These are phyloP conservation scores for Amblyornis subalaris DNA, from an alignment of 2,113 vertebrate species.

Conservation along the genomic window DNA sequence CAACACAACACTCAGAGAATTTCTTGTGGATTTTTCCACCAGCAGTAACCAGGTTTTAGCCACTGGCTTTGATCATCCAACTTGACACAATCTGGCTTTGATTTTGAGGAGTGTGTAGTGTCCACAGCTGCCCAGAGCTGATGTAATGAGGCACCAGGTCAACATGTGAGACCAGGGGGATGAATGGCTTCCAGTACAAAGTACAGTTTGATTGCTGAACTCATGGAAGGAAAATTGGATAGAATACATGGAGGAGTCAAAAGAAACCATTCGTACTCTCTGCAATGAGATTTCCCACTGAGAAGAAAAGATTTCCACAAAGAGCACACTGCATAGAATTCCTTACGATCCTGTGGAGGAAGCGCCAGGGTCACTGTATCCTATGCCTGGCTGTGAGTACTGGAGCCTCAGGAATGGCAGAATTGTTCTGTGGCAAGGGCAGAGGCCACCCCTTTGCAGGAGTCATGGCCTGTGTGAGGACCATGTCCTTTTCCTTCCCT, in stretches of 20 bases:
- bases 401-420: neutral
- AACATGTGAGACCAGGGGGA: neutral
- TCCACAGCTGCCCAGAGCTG: neutral
- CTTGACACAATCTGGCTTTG: neutral
- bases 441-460: neutral
- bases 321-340: neutral
- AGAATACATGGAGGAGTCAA: neutral
- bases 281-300: neutral
- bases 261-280: neutral
- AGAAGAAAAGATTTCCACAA: neutral
- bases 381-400: neutral
- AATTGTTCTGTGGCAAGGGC: neutral
- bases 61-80: neutral
- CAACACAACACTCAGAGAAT: neutral
- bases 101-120: neutral
- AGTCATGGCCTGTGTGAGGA: neutral
- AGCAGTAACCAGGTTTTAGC: neutral
- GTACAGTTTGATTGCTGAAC: neutral
- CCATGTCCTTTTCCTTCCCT: neutral
- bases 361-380: fast-evolving
- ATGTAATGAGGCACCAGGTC: neutral
- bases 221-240: neutral
- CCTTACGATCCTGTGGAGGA: neutral
- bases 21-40: neutral
- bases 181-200: neutral